These are phyloP conservation scores for Amphilophus citrinellus DNA, from an alignment of 2,113 vertebrate genomes.

Conservation along the genomic window DNA sequence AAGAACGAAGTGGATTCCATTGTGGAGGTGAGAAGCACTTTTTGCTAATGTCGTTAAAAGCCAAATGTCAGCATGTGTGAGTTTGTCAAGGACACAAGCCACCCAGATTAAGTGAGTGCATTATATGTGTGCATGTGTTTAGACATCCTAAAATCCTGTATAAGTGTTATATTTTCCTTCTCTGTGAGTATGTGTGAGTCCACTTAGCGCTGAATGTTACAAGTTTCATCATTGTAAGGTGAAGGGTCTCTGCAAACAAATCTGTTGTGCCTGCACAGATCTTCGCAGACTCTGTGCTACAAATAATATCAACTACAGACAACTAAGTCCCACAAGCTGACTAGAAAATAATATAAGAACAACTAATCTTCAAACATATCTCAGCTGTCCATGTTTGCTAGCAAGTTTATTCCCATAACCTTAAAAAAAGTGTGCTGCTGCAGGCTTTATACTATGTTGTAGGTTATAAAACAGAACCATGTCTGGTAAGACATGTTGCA, in stretches of 20 bases:
- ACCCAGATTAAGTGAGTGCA: background rate
- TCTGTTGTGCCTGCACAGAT: background rate
- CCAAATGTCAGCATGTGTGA: background rate
- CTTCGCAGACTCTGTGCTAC: background rate
- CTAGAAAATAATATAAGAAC: slow-evolving; percentile 8
- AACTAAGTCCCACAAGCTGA: background rate
- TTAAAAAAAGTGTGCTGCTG: background rate
- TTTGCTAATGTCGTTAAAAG: background rate
- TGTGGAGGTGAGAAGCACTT: slow-evolving; percentile 86
- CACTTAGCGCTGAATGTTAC: background rate
- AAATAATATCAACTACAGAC: background rate
- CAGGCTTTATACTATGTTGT: background rate
- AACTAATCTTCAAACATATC: background rate
- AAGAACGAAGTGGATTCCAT: slow-evolving; percentile 93
- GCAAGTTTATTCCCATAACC: background rate
- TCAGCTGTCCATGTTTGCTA: background rate
- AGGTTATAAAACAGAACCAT: background rate
- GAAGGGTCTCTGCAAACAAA: background rate
- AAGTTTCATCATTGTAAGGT: background rate
- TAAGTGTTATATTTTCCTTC: background rate
- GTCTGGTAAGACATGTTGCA: background rate
- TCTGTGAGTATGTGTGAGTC: background rate
- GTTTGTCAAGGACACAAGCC: background rate
- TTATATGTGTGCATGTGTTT: background rate
- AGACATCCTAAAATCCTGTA: background rate